These are phyloP conservation scores for Cybosia mesomella DNA, from an alignment of 2,888 invertebrate species.

Conservation along the genomic window DNA sequence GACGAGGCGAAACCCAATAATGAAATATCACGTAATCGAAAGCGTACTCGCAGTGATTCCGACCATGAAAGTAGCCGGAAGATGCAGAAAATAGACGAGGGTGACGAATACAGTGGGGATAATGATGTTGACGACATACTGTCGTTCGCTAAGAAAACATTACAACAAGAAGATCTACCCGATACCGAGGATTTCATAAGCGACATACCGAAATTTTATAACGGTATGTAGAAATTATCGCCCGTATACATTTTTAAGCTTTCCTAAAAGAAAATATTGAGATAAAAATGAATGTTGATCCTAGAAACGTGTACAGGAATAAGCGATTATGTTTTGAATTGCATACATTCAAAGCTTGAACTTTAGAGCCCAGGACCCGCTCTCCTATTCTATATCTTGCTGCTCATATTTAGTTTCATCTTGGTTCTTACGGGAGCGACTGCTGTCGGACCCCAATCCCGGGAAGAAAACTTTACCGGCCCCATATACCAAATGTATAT, in stretches of 20 bases:
- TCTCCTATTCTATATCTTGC: too few species aligned
- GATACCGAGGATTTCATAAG: constrained; percentile 77
- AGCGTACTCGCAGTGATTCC: constrained; percentile 74
- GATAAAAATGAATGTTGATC: too few species aligned
- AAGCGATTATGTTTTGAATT: too few species aligned
- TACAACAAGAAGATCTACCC: constrained; percentile 72
- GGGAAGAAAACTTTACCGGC: too few species aligned
- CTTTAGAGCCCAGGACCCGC: too few species aligned
- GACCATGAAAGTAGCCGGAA: constrained; percentile 66
- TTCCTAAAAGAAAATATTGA: too few species aligned
- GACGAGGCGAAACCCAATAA: constrained; percentile 33
- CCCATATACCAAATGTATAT: too few species aligned
- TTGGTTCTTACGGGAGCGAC: too few species aligned
- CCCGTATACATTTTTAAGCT: neutral
- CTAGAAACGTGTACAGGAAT: too few species aligned
- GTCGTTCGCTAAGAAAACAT: constrained; percentile 79
- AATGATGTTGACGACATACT: constrained; percentile 74
- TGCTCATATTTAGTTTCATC: too few species aligned
- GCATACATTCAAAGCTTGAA: too few species aligned
- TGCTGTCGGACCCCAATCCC: too few species aligned
- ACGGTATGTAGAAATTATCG: constrained; percentile 53
- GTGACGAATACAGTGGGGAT: constrained; percentile 52
- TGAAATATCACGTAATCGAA: constrained; percentile 56
- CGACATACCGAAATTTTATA: constrained; percentile 60
- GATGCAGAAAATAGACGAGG: constrained; percentile 75